Percentiles rank a stretch among this genome's conserved stretches.
Evolutionary conservation across 1,140 invertebrate species (phyloP).

Genomic region (Cyclina sinensis): DNA sequence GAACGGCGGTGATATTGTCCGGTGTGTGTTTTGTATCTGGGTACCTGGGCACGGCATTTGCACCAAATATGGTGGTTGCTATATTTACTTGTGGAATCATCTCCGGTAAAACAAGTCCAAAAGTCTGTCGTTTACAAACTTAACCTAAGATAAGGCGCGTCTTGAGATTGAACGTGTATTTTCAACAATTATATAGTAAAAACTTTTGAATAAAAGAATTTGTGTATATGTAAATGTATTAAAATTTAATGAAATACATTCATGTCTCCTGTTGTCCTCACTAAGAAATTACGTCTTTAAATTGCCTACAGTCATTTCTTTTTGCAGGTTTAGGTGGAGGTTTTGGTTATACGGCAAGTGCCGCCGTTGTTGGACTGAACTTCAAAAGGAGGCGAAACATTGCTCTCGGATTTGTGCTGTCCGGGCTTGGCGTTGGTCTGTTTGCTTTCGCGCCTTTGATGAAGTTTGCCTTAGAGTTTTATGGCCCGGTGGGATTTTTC

Average conservation of each 20-base stretch:
- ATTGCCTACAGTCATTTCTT: too few relatives aligned
- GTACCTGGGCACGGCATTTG: constrained; percentile 31
- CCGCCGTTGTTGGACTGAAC: constrained; percentile 48
- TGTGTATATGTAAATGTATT: too few relatives aligned
- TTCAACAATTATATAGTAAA: too few relatives aligned
- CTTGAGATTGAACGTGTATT: too few relatives aligned
- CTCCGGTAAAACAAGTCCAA: neutral
- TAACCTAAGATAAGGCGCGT: too few relatives aligned
- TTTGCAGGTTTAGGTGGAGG: constrained; percentile 40
- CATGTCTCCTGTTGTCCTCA: too few relatives aligned
- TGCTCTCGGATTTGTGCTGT: constrained; percentile 24
- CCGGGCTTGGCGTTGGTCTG: constrained; percentile 43
- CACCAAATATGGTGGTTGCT: neutral
- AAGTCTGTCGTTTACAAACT: too few relatives aligned
- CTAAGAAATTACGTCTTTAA: too few relatives aligned
- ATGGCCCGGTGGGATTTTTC: constrained; percentile 41
- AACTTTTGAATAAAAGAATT: too few relatives aligned
- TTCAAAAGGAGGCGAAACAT: constrained; percentile 32
- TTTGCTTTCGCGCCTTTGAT: constrained; percentile 28
- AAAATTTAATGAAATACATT: too few relatives aligned
- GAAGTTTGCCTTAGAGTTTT: neutral
- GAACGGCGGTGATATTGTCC: constrained; percentile 4
- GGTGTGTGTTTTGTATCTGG: neutral
- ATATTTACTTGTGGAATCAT: constrained; percentile 39
- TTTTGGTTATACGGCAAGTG: constrained; percentile 43